Conservation (phyloP, 2,888 invertebrate species). For the Ophion ventricosus region DNA sequence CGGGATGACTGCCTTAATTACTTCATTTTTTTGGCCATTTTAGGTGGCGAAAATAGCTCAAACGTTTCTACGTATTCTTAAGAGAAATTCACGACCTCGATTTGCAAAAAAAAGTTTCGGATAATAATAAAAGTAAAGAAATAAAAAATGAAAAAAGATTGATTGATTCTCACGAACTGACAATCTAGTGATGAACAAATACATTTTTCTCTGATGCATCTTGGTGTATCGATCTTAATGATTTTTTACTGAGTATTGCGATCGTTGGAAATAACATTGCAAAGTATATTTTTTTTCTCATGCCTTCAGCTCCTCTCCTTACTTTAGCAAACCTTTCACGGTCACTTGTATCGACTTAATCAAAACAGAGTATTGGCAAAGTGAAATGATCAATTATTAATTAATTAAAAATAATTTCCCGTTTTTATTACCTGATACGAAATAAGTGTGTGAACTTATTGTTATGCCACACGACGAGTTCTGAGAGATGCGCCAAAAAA, state of each 20-base stretch:
- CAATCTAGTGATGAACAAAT: not conserved
- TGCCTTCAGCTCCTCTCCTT: too few relatives aligned
- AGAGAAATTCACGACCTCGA: not conserved
- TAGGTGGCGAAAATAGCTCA: too few relatives aligned
- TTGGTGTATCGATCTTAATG: too few relatives aligned
- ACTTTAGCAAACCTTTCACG: too few relatives aligned
- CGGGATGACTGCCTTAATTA: too few relatives aligned
- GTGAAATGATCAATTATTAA: not conserved
- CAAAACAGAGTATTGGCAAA: not conserved
- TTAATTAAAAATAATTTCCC: not conserved
- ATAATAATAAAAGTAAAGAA: not conserved
- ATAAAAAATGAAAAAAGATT: not conserved
- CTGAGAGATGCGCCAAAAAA: slow-evolving; percentile 10
- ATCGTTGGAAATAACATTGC: too few relatives aligned
- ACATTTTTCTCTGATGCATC: too few relatives aligned
- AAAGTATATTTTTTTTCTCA: too few relatives aligned
- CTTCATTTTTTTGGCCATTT: too few relatives aligned
- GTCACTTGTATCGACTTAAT: too few relatives aligned
- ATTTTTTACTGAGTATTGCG: too few relatives aligned
- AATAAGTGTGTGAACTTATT: not conserved
- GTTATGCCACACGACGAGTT: not conserved
- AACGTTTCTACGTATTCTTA: not conserved
- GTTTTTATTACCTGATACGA: not conserved
- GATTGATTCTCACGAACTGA: not conserved
- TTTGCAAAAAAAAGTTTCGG: not conserved